Conservation (phyloP, 1,140 invertebrate species). For the Drosophila ironensis region DNA sequence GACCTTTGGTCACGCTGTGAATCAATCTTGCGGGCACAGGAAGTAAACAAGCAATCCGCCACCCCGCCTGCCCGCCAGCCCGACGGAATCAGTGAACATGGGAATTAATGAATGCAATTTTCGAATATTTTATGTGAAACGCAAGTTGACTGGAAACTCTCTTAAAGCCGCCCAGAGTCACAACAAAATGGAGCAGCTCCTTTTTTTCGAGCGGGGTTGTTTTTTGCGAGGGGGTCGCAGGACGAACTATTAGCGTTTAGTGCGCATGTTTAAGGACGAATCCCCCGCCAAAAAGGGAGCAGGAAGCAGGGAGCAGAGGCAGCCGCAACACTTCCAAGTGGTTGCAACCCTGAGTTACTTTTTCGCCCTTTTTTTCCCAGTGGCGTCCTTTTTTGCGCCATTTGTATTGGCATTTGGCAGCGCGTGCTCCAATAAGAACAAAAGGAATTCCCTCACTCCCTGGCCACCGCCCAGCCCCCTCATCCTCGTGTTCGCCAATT, state of each 20-base stretch:
- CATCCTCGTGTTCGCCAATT: slow-evolving; percentile 16
- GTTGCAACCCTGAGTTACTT: slow-evolving; percentile 70
- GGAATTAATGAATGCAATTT: slow-evolving; percentile 56
- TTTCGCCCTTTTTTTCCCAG: slow-evolving; percentile 18
- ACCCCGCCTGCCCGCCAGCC: background rate
- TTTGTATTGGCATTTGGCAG: slow-evolving; percentile 76
- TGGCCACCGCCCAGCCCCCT: slow-evolving; percentile 2
- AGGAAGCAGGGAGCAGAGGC: slow-evolving; percentile 49
- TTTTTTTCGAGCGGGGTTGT: slow-evolving; percentile 15
- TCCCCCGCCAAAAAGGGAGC: slow-evolving; percentile 48
- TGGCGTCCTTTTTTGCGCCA: slow-evolving; percentile 69
- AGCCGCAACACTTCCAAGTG: slow-evolving; percentile 74
- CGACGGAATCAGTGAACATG: slow-evolving; percentile 11
- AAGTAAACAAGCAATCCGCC: slow-evolving; percentile 50
- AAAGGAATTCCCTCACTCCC: slow-evolving; percentile 54
- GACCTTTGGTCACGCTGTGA: slow-evolving; percentile 80
- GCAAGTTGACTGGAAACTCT: slow-evolving; percentile 3
- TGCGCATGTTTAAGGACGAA: slow-evolving; percentile 73
- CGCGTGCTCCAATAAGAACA: slow-evolving; percentile 78
- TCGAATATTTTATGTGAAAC: slow-evolving; percentile 38
- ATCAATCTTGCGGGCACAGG: slow-evolving; percentile 75
- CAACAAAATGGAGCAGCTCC: slow-evolving; percentile 69
- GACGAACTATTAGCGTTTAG: slow-evolving; percentile 75
- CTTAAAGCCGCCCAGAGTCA: slow-evolving; percentile 14
- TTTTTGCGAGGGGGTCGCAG: slow-evolving; percentile 16